Conservation (phyloP, 2,888 invertebrate species). For the Gerris lacustris region DNA sequence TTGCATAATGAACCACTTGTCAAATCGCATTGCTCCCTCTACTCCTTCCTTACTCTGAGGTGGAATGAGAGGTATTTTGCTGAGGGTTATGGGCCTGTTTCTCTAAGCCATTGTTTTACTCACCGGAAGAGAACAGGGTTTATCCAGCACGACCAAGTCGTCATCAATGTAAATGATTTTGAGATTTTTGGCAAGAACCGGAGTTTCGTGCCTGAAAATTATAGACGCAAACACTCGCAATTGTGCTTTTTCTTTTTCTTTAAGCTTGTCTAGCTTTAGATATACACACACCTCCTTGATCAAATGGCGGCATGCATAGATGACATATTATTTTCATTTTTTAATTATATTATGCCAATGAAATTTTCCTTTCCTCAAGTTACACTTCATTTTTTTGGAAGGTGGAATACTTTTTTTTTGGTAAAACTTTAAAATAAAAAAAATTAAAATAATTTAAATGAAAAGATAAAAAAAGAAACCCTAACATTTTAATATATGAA, state of each 20-base stretch:
- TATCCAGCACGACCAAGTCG: slow-evolving; percentile 76
- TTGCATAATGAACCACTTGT: too few species aligned
- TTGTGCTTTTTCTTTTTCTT: slow-evolving; percentile 15
- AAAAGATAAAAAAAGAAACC: too few species aligned
- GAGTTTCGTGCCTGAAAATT: slow-evolving; percentile 68
- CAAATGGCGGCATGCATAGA: slow-evolving; percentile 12
- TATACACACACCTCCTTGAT: slow-evolving; percentile 12
- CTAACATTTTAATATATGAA: too few species aligned
- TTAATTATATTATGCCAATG: too few species aligned
- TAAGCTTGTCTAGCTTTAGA: background rate
- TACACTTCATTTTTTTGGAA: too few species aligned
- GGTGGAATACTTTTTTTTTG: too few species aligned
- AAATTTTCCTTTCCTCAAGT: too few species aligned
- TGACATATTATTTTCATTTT: background rate
- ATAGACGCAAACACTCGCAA: slow-evolving; percentile 11
- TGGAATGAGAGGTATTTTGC: too few species aligned
- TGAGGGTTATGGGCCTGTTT: background rate
- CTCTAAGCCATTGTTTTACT: slow-evolving; percentile 37
- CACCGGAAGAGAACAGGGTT: slow-evolving; percentile 81
- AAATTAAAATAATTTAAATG: too few species aligned
- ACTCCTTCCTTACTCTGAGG: too few species aligned
- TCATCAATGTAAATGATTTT: slow-evolving; percentile 72
- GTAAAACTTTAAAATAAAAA: too few species aligned
- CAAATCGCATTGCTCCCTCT: too few species aligned
- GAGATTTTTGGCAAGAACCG: slow-evolving; percentile 66